Evolutionary conservation across 2,113 vertebrate genomes (phyloP).

Genomic region (Brachyistius frenatus): DNA sequence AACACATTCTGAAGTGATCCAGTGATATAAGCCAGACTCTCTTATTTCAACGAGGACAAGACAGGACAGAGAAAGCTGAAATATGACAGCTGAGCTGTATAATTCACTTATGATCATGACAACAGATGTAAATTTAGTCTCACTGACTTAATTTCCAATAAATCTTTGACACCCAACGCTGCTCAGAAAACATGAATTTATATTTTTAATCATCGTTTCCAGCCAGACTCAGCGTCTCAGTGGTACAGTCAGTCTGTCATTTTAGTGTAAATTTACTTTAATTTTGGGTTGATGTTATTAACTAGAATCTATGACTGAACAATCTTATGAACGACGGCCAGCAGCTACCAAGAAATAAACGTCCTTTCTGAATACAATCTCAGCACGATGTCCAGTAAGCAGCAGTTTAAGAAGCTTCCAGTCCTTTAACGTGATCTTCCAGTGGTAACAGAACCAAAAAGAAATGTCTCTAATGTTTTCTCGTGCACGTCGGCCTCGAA

Average conservation of each 20-base stretch:
- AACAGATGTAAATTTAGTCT: slow-evolving; percentile 1
- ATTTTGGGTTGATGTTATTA: too few species aligned
- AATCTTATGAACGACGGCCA: background rate
- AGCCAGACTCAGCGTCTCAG: background rate
- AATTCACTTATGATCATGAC: background rate
- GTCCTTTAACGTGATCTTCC: background rate
- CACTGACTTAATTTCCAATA: background rate
- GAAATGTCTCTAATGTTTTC: too few species aligned
- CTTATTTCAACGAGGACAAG: background rate
- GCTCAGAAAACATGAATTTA: background rate
- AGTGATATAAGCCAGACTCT: background rate
- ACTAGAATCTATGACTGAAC: background rate
- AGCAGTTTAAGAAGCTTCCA: background rate
- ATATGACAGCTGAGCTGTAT: background rate
- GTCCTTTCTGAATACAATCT: too few species aligned
- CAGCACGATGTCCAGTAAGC: background rate
- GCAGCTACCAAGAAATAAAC: background rate
- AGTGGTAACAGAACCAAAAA: background rate
- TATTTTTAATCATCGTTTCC: slow-evolving; percentile 2
- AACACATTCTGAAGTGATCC: too few species aligned
- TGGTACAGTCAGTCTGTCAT: background rate
- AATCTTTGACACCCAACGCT: background rate
- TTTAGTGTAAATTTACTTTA: background rate
- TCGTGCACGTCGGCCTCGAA: too few species aligned
- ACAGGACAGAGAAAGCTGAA: background rate